These are phyloP conservation scores for Allygus modestus DNA, from an alignment of 2,888 invertebrate genomes.

Conservation along the genomic window DNA sequence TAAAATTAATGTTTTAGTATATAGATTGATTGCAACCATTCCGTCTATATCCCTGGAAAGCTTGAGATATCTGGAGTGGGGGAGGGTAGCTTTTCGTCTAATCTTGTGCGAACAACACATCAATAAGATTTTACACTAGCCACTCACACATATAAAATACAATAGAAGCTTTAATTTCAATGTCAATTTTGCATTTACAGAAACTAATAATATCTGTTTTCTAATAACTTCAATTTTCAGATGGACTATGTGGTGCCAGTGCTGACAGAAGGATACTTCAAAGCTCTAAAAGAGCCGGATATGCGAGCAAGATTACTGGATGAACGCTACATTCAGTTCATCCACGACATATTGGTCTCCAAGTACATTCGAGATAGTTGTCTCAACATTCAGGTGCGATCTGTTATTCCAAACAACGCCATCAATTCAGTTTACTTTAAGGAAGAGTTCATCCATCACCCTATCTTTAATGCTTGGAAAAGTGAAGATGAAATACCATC, in stretches of 20 bases:
- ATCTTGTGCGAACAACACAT: no score
- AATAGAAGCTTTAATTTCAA: no score
- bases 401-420: slow-evolving; percentile 63
- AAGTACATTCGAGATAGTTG: slow-evolving; percentile 66
- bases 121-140: no score
- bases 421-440: slow-evolving; percentile 57
- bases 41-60: no score
- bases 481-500: slow-evolving; percentile 64
- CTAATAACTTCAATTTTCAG: no score
- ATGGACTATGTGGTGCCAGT: slow-evolving; percentile 68
- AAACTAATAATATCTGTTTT: no score
- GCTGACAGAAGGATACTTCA: slow-evolving; percentile 67
- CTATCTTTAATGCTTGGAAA: slow-evolving; percentile 64
- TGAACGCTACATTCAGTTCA: slow-evolving; percentile 64
- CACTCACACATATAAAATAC: no score
- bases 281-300: slow-evolving; percentile 56
- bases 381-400: slow-evolving; percentile 66
- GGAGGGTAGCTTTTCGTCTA: no score
- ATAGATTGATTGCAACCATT: no score
- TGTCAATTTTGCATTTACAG: no score
- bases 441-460: slow-evolving; percentile 63
- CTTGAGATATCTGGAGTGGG: no score
- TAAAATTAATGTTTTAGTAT: no score
- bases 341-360: slow-evolving; percentile 65
- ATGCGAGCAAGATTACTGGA: slow-evolving; percentile 62